Evolutionary conservation across 2,797 vertebrate species (phyloP), one percentile per base, ranked within the genome.

Genomic region (Periparus ater): DNA sequence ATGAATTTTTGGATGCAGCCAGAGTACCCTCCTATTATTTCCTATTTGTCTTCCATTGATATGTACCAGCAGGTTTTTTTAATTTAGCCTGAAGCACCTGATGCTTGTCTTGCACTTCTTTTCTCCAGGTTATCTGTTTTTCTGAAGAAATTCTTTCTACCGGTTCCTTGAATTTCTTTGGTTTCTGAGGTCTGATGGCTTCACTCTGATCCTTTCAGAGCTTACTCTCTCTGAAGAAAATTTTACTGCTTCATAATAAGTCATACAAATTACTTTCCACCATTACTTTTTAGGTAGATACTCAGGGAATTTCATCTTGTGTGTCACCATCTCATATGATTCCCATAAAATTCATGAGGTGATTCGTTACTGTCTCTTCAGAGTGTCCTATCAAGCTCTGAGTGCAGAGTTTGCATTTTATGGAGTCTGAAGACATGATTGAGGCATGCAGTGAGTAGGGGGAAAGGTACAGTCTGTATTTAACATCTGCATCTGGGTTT

Each of bases 351-450:
- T 79, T 91, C 15, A 22, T 55, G 51, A 83, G n/a, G 47, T 85
- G 42, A 30, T 58, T 81, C 3, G 1, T 90, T 73, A 29, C 16
- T 65, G 50, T 65, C 13, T 54, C 13, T 45, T 65, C 26, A 42
- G 54, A n/a, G 11, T 0, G 0, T 60, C 58, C 19, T 47, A 30
- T 8, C 27, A 47, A 44, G 53, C 44, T 54, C 34, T 4, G 2
- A 48, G 34, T 53, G 36, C 4, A 5, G 13, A 63, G 15, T 67
- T 89, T n/a, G 21, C 30, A 13, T 54, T 79, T 85, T 47, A 15
- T 27, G n/a, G 45, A 63, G 25, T 51, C 45, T 76, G 58, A 51
- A 42, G 58, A 40, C 18, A 2, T 21, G 61, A 26, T 34, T 66
- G n/a, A 11, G 77, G 18, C 34, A 32, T 5, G 3, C 51, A 62